A percentile compares a stretch with the other conserved stretches of the same genome.
Conservation (phyloP, 2,888 invertebrate genomes). For the Allolobophora icterica region DNA sequence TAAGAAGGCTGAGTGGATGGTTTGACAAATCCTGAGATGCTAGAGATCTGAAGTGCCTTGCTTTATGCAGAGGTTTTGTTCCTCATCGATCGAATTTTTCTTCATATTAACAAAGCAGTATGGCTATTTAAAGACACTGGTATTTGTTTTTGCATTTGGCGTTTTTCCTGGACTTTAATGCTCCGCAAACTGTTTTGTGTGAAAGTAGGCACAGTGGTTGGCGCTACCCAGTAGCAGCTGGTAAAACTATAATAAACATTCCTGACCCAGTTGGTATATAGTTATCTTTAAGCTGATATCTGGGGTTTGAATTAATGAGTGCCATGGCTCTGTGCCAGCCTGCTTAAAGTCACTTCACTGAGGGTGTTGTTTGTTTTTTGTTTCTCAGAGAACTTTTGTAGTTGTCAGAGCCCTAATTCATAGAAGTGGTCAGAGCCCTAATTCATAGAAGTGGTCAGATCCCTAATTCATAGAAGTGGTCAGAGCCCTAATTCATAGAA, state of each 20-base stretch:
- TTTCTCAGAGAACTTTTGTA: background rate
- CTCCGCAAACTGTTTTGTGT: background rate
- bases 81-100: no score
- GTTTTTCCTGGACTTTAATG: background rate
- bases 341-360: background rate
- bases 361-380: background rate
- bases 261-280: slow-evolving; percentile 17
- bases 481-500: background rate
- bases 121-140: no score
- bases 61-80: no score
- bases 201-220: background rate
- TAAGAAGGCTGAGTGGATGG: no score
- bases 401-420: background rate
- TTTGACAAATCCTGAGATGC: no score
- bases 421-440: background rate
- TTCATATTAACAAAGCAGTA: no score
- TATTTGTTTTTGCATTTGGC: no score
- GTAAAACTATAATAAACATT: background rate
- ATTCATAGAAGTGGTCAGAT: no score
- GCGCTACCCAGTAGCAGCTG: background rate
- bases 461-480: no score
- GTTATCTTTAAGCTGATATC: slow-evolving; percentile 8
- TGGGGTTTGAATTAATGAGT: background rate
- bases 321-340: background rate
- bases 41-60: no score